Conservation (phyloP, 2,113 vertebrate species). For the Aplodontia rufa region DNA sequence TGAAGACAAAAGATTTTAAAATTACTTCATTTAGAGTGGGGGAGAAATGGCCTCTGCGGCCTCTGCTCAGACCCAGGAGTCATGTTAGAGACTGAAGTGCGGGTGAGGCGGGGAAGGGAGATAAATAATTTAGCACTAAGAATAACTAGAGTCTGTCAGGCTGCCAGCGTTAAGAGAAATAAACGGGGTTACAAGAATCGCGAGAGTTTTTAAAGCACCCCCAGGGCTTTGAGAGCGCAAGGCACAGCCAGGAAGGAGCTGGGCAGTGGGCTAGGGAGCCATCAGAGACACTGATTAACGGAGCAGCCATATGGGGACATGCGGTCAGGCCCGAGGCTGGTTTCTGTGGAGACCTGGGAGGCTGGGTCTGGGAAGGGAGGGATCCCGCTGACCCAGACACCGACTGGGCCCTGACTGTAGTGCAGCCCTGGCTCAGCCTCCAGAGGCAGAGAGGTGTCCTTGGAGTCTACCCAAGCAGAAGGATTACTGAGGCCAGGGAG, state of each 20-base stretch:
- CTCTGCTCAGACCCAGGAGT: conserved; percentile 70
- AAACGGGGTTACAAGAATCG: conserved; percentile 77
- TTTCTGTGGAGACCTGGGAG: not conserved
- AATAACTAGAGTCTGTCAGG: conserved; percentile 82
- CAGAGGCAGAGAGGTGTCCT: not conserved
- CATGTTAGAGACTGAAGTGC: conserved; percentile 80
- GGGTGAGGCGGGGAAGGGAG: conserved; percentile 73
- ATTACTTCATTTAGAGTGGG: conserved; percentile 67
- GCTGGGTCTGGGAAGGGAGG: not conserved
- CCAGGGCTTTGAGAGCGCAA: conserved; percentile 74
- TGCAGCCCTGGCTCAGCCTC: rapidly evolving
- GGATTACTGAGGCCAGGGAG: not conserved
- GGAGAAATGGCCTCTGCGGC: not conserved
- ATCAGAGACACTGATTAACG: conserved; percentile 11
- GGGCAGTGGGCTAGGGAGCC: conserved; percentile 41
- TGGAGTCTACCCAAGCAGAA: not conserved
- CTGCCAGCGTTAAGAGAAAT: conserved; percentile 79
- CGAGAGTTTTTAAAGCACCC: conserved; percentile 77
- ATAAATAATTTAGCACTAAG: conserved; percentile 84
- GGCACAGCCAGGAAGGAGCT: conserved; percentile 64
- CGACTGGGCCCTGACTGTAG: rapidly evolving
- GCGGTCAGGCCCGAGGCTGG: not conserved
- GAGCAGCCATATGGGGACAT: not conserved
- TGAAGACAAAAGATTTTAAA: conserved; percentile 77
- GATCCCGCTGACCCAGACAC: not conserved